Base-by-base conservation (phyloP, 2,888 invertebrate genomes). In the Drosophila meridiana region DNA sequence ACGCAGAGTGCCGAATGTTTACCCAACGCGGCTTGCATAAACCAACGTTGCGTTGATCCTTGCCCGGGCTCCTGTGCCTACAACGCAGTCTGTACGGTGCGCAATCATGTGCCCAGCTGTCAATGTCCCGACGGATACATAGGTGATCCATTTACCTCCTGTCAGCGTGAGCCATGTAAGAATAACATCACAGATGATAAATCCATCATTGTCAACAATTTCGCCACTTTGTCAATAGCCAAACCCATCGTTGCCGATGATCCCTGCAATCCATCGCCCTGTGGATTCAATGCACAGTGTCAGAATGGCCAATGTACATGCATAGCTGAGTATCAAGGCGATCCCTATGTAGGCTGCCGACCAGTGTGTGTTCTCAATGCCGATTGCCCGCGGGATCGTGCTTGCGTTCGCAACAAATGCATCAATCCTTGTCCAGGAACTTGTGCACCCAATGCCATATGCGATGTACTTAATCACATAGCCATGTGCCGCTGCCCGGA, bases 1-100 rank as follows among this genome's bases (percentile, higher is more conserved):
- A 94, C 94, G 4, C 95, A 96, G 36, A 96, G 95, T 89, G 94
- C 96, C 0, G 97, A 97, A 85, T 97, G 97, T 91, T 92, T 95
- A 5, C 95, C 96, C 83, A 95, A 96, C 89, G 93, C 95, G 82
- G 97, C 97, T 52, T 97, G 97, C 88, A 95, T 97, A 57, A 95
- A 95, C 80, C 95, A 96, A 88, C 96, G 95, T 91, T 97, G 97
- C 91, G 94, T 93, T 80, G 96, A 97, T 92, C 97, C 97, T 30
- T 97, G 97, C 85, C 96, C 96, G 14, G 97, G 97, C 9, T 96
- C 96, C 1, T 97, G 96, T 89, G 96, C 96, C 56, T 90, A 95
- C 78, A 94, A 95, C 86, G 94, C 96, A 58, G 93, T 94, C 76
- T 95, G 96, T 89, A 91, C 89, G 26, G 96, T 97, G 13, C 94